Evolutionary conservation across 2,888 invertebrate genomes (phyloP), one percentile per base, ranked within the genome.

Genomic region (Incurvaria masculella): DNA sequence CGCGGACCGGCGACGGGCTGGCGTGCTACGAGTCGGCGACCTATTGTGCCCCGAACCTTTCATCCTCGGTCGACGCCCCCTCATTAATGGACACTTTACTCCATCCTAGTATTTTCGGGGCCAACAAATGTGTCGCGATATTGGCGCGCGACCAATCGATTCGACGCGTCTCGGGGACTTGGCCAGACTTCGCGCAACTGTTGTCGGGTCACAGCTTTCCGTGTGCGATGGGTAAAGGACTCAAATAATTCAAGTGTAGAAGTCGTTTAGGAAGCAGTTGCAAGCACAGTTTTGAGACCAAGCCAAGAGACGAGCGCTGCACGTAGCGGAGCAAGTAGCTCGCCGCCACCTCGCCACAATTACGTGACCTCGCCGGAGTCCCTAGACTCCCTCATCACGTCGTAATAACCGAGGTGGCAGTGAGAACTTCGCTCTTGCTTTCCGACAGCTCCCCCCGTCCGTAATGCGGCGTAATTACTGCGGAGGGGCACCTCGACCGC

Each of bases 31-130:
- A 6, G 5, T 6, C 33, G 33, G 11, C 33, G 14, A 10, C 14
- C 14, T n/a, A 14, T 33, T 33, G 33, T 33, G 11, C 4, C 14
- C 11, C 14, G 14, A 14, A 33, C 14, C 14, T 33, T 33, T 33
- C 33, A 14, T 33, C 55, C 49, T 55, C 66, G 69, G 72, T 71
- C 70, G 69, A 64, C 53, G 69, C 59, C 67, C n/a, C 70, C 54
- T 65, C 64, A 65, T 66, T 33, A 33, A 33, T 33, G 56, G 59
- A 45, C 57, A 58, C 61, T 65, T 65, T 63, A 60, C 67, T 66
- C 66, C 68, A 67, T 59, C 60, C 61, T 63, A 64, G 63, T 64
- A 66, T 61, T 61, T 57, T 52, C 56, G 54, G 55, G 57, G 52
- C 60, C 54, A 57, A 61, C 60, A 62, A 64, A 68, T 61, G 60